Evolutionary conservation across 2,888 invertebrate species (phyloP), one percentile per base, ranked within the genome.

Genomic region (Ormyrus nitidulus): DNA sequence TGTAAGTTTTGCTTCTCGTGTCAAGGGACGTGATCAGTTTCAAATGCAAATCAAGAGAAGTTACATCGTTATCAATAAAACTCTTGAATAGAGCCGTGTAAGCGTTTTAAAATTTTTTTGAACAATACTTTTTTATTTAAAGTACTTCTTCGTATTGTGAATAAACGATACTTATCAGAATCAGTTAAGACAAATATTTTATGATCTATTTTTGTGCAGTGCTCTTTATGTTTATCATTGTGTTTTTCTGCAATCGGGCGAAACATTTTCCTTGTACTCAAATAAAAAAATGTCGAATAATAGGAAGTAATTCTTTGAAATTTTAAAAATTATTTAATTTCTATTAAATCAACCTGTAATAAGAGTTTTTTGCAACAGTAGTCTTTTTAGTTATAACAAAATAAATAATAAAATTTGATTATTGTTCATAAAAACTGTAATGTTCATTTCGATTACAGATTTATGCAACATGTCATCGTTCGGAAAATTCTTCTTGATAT

Each of bases 61-160:
- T 53, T 62, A 53, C 34, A 66, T 65, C 65, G 48, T 34, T 34
- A 34, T 44, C n/a, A 62, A 62, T 48, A 62, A 48, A 53, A 34
- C 19, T 66, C 34, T 5, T 7, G 19, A 65, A 19, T 9, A 19
- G 8, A 44, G 34, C 44, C 61, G 62, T 46, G 44, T 62, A 62
- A n/a, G 62, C 48, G 13, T 8, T 61, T 11, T 44, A 10, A 1
- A 10, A 59, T 59, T 10, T 19, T 58, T 19, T 19, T 5, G 8
- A 34, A 9, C 44, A 61, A 61, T 61, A 44, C n/a, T 5, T 44
- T 56, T 13, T 56, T n/a, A 13, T n/a, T 53, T 53, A 56, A 56
- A 10, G 6, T 56, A 53, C 13, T 56, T 56, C 13, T 6, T 6
- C 13, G n/a, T 10, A 56, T 56, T n/a, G 10, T 56, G 8, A 13